phyloP scores from a whole-genome alignment of 1,140 invertebrate species.

The Meloidogyne hapla region DNA sequence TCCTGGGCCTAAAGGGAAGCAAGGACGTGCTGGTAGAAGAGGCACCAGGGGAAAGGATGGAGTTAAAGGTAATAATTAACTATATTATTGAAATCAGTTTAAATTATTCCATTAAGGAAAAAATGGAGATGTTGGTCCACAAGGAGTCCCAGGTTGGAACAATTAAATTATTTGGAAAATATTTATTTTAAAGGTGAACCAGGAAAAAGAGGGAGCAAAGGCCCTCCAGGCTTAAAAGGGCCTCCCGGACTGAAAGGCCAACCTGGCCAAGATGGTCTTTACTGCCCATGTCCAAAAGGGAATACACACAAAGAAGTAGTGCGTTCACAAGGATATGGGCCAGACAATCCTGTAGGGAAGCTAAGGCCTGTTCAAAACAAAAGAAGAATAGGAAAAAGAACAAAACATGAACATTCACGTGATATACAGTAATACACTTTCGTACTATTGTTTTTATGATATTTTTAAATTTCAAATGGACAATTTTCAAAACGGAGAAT shows the following conservation, averaged over 20 bases:
- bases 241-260: no score
- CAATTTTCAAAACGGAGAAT: no score
- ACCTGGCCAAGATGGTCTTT: conserved; percentile 9
- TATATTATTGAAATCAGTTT: neutral
- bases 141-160: neutral
- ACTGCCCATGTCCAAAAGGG: conserved; percentile 6
- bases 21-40: neutral
- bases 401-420: neutral
- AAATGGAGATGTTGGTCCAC: neutral
- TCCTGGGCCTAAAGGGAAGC: neutral
- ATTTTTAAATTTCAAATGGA: no score
- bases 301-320: neutral
- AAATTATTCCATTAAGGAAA: neutral
- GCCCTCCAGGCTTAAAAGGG: neutral
- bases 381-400: neutral
- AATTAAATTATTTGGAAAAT: neutral
- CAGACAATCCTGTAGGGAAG: neutral
- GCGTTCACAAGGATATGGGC: neutral
- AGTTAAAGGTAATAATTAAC: neutral
- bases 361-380: neutral
- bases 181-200: neutral
- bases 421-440: neutral
- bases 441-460: no score
- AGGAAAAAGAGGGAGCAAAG: neutral
- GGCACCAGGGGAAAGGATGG: conserved; percentile 8